Evolutionary conservation across 2,113 vertebrate genomes (phyloP), one percentile per base, ranked within the genome.

Genomic region (Ginglymostoma cirratum): DNA sequence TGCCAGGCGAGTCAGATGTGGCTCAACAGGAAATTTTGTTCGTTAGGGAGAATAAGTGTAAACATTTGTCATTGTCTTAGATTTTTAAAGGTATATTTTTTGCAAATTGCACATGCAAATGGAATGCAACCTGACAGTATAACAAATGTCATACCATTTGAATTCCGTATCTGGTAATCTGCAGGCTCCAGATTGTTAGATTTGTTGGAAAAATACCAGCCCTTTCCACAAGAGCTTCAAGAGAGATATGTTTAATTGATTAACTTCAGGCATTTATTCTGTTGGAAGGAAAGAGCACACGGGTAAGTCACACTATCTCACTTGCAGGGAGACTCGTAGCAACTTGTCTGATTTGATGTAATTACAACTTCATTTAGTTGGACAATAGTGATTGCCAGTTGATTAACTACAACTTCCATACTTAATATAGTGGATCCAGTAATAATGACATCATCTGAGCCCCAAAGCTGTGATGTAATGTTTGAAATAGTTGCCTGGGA

Each of bases 401-500:
- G 89, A 66, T n/a, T 92, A 17, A n/a, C n/a, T 93, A 65, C 17
- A 93, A 66, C 34, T 38, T 67, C 61, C 89, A 93, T 66, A 61
- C 19, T 66, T 66, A 93, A 38, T 93, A 93, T 24, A 93, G 19
- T 93, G 89, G 45, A 95, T 76, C n/a, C 24, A 95, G 69, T 72
- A 27, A 96, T 76, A 69, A 76, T 90, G 69, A 96, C 55, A 96
- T 95, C 78, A 67, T 86, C n/a, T 85, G 52, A 85, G 45, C 8
- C 61, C 76, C 61, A 80, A 96, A 38, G 48, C 52, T 76, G 96
- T 92, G 85, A 72, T 92, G 96, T 92, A 92, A 96, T 96, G 96
- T 96, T 96, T 96, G 67, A 96, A 96, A 61, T 86, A 76, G 96
- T 93, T 96, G 96, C 42, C 86, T 92, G 69, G 86, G 96, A 52